Evolutionary conservation across 1,140 invertebrate species (phyloP), one percentile per base, ranked within the genome.

Genomic region (Trichogramma pretiosum): DNA sequence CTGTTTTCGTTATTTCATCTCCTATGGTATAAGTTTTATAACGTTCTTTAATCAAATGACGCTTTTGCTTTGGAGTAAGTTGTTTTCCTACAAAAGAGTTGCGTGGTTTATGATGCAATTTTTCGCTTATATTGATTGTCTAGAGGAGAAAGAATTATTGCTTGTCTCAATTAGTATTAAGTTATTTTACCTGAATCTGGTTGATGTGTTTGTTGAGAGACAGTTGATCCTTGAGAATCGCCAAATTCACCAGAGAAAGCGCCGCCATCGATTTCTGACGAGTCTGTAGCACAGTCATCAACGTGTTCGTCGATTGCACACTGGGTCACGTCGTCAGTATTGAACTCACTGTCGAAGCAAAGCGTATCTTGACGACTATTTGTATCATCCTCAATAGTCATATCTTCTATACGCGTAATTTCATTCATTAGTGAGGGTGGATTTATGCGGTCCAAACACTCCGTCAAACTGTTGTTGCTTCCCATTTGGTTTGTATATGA

Each of bases 21-120:
- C 75, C 79, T 28, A 88, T 84, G 0, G 84, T 87, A 55, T 87
- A 87, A 0, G 86, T 89, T 59, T 79, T 82, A 57, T 83, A 89
- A 41, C 85, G 75, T 54, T 88, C 84, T 60, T 85, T 84, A 2
- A 78, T 75, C 18, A 83, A 58, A 33, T 78, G 79, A 46, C 85
- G 67, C 58, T 82, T 84, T 56, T 87, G 82, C 65, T 85, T 87
- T 0, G 85, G 84, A 0, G 84, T 86, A 34, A 86, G 58, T 11
- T 77, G 67, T 35, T 28, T 55, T 37, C 30, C 41, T 33, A n/a
- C n/a, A n/a, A n/a, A n/a, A n/a, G n/a, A n/a, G n/a, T n/a, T n/a
- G n/a, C n/a, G n/a, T n/a, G n/a, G n/a, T n/a, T n/a, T n/a, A n/a
- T n/a, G n/a, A n/a, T n/a, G n/a, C n/a, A n/a, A n/a, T n/a, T n/a